Percentiles rank a stretch among this genome's conserved stretches.
These are phyloP conservation scores for Rhizomys pruinosus DNA, from an alignment of 2,113 vertebrate genomes.

Conservation along the genomic window DNA sequence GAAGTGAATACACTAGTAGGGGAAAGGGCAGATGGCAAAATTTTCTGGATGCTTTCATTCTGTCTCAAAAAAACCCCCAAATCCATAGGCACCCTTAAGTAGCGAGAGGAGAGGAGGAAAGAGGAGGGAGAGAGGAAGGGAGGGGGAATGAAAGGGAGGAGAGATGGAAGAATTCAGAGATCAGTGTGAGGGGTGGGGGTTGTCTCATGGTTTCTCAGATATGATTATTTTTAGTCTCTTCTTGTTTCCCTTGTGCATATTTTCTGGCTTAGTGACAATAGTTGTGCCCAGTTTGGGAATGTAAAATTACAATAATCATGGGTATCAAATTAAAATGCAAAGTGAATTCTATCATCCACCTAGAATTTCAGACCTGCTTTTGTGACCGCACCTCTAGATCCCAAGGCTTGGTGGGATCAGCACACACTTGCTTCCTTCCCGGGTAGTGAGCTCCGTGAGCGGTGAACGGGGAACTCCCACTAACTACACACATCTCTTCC, in stretches of 20 bases:
- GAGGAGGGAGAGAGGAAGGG: too few species aligned
- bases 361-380: not conserved
- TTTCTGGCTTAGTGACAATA: not conserved
- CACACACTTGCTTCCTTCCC: too few species aligned
- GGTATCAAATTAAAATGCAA: not conserved
- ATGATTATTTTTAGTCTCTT: not conserved
- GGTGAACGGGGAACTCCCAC: not conserved
- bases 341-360: not conserved
- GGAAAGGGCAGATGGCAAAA: not conserved
- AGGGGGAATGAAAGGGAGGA: too few species aligned
- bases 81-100: not conserved
- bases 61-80: not conserved
- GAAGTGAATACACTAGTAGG: not conserved
- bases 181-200: accelerated
- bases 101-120: not conserved
- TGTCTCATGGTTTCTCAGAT: not conserved
- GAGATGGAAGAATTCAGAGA: not conserved
- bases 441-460: too few species aligned
- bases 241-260: not conserved
- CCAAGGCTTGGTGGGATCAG: too few species aligned
- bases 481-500: too few species aligned
- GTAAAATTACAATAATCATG: not conserved
- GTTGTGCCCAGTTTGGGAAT: not conserved
- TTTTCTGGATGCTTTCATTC: not conserved
- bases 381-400: not conserved